Conservation (phyloP, 30 jellyfish, hydroid and myxozoan species). For the Aurelia sp. region DNA sequence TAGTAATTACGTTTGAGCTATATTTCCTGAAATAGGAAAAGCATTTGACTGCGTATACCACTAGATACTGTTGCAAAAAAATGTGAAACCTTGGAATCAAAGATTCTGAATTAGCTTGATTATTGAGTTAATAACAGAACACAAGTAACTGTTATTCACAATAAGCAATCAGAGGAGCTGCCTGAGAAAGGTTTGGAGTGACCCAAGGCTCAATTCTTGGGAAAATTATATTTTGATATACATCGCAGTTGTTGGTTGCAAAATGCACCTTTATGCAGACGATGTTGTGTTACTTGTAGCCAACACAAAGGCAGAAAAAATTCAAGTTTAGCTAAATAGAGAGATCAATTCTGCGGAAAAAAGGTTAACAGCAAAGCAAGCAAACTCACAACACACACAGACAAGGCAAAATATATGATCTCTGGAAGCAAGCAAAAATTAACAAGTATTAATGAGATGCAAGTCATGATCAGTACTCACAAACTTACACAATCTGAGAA, state of each 20-base stretch:
- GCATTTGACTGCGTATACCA: too few species aligned
- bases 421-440: conserved; percentile 37
- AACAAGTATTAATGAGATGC: background rate
- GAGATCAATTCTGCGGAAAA: conserved; percentile 31
- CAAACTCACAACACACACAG: conserved; percentile 30
- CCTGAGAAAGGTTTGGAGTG: conserved; percentile 5
- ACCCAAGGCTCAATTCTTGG: conserved; percentile 65
- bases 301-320: conserved; percentile 19
- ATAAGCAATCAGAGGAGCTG: too few species aligned
- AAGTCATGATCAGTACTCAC: conserved; percentile 26
- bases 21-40: too few species aligned
- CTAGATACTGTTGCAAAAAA: too few species aligned
- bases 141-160: too few species aligned
- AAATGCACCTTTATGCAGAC: conserved; percentile 57
- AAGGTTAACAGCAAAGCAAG: conserved; percentile 39
- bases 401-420: conserved; percentile 29
- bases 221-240: conserved; percentile 44
- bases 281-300: conserved; percentile 45
- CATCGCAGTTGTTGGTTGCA: conserved; percentile 32
- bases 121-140: too few species aligned
- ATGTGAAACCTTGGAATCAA: too few species aligned
- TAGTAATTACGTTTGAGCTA: too few species aligned
- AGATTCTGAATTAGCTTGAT: too few species aligned
- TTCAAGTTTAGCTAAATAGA: conserved; percentile 24
- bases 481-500: background rate